Percentiles rank a stretch among this genome's conserved stretches.
Evolutionary conservation across 2,797 vertebrate species (phyloP).

Genomic region (Trachurus trachurus): DNA sequence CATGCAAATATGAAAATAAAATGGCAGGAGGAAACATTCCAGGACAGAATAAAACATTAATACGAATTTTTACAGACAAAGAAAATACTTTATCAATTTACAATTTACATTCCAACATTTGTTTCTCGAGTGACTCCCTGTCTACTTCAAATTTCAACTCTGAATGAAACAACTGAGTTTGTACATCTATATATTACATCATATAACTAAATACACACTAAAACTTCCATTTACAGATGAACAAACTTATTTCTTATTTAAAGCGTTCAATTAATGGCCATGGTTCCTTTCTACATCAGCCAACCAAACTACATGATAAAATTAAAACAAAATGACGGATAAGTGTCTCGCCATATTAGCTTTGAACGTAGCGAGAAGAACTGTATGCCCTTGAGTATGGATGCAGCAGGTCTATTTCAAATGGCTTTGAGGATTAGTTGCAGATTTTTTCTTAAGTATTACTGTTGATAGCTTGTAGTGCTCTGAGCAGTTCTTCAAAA

Average conservation of each 20-base stretch:
- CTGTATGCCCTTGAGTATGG: conserved; percentile 7
- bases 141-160: conserved; percentile 36
- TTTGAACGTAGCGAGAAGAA: not conserved
- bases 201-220: conserved; percentile 41
- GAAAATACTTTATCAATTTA: conserved; percentile 42
- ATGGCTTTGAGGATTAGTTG: conserved; percentile 13
- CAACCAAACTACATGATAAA: conserved; percentile 18
- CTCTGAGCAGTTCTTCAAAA: conserved; percentile 23
- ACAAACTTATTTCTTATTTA: conserved; percentile 48
- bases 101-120: conserved; percentile 25
- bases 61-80: conserved; percentile 31
- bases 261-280: conserved; percentile 48
- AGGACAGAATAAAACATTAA: conserved; percentile 38
- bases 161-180: conserved; percentile 44
- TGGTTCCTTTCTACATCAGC: conserved; percentile 37
- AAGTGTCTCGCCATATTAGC: not conserved
- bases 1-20: conserved; percentile 20
- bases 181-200: conserved; percentile 52
- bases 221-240: conserved; percentile 58
- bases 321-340: conserved; percentile 25
- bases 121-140: conserved; percentile 5
- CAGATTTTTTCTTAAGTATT: conserved; percentile 11
- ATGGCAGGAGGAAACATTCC: not conserved
- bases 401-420: conserved; percentile 22
- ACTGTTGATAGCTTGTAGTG: conserved; percentile 11